Conservation (phyloP, 37 sponge, comb jelly and placozoan genomes). For the Chondrosia reniformis region DNA sequence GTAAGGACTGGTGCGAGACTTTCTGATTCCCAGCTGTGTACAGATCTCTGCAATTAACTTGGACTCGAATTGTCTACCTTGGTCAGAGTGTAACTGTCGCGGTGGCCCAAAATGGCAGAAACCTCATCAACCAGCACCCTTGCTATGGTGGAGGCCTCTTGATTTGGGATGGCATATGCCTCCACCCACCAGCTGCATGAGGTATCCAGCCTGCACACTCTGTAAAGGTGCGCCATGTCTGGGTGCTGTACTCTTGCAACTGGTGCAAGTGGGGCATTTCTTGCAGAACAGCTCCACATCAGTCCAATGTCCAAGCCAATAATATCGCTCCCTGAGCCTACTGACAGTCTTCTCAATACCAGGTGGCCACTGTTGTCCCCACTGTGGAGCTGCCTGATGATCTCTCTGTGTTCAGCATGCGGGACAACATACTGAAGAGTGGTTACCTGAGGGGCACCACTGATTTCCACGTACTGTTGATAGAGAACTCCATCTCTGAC, state of each 20-base stretch:
- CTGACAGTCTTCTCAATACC: conserved; percentile 19
- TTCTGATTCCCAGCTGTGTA: not conserved
- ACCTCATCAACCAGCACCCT: conserved; percentile 23
- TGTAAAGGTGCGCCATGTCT: not conserved
- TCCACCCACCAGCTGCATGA: conserved; percentile 14
- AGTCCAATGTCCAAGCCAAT: conserved; percentile 20
- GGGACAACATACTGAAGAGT: no score
- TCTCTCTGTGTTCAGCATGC: no score
- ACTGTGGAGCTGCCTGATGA: not conserved
- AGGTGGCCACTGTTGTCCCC: not conserved
- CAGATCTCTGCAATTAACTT: not conserved
- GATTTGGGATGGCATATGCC: conserved; percentile 30
- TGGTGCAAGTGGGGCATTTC: conserved; percentile 19
- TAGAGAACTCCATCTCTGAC: not conserved
- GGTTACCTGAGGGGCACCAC: no score
- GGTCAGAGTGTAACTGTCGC: not conserved
- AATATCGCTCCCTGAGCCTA: conserved; percentile 13
- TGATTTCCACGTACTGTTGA: not conserved
- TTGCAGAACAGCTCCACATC: conserved; percentile 14
- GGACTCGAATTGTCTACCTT: not conserved
- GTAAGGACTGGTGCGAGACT: not conserved
- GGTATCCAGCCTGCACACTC: not conserved
- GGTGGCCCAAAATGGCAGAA: conserved; percentile 14
- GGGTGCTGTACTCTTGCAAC: conserved; percentile 15
- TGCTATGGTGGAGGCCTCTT: conserved; percentile 30